Evolutionary conservation across 2,113 vertebrate species (phyloP).

Genomic region (Corythaeola cristata): DNA sequence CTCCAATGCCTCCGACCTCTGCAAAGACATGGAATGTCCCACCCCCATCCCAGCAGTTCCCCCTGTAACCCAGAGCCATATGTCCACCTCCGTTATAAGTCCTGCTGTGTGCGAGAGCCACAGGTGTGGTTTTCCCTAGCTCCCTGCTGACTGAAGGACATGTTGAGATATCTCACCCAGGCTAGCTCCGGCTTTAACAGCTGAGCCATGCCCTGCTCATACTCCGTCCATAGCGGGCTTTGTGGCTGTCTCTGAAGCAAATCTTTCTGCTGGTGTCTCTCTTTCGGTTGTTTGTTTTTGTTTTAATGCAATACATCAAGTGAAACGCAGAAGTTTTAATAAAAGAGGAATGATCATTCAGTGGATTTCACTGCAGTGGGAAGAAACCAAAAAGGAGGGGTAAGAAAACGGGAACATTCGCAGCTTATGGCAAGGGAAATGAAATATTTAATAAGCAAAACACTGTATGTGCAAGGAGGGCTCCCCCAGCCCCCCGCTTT

Average conservation of each 20-base stretch:
- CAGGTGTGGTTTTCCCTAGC: background rate
- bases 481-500: conserved; percentile 57
- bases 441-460: conserved; percentile 71
- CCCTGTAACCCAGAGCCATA: background rate
- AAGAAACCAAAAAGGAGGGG: conserved; percentile 46
- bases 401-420: conserved; percentile 17
- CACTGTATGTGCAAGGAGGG: conserved; percentile 4
- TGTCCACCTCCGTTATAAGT: rapidly evolving
- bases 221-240: background rate
- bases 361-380: conserved; percentile 28
- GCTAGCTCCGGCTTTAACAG: background rate
- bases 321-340: conserved; percentile 57
- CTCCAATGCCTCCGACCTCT: background rate
- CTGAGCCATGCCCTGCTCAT: background rate
- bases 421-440: conserved; percentile 42
- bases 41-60: background rate
- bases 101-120: rapidly evolving
- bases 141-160: background rate
- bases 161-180: background rate
- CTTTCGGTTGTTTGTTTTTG: background rate
- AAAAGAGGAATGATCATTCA: conserved; percentile 26
- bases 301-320: conserved; percentile 7
- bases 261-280: background rate
- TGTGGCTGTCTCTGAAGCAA: background rate
- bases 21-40: background rate